Percentiles rank a stretch among this genome's conserved stretches.
Evolutionary conservation across 2,888 invertebrate genomes (phyloP).

Genomic region (Diarsia dahlii): DNA sequence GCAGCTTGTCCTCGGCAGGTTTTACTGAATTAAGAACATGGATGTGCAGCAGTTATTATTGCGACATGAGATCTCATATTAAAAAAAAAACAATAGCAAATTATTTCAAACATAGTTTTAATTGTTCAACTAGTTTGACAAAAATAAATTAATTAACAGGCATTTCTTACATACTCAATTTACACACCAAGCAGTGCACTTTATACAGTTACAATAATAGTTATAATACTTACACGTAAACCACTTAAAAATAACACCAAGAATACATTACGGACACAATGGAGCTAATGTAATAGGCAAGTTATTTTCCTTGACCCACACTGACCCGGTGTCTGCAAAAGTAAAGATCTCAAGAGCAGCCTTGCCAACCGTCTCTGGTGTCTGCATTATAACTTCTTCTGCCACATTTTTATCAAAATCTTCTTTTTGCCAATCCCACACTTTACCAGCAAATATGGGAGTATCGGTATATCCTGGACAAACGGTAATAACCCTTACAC

Average conservation of each 20-base stretch:
- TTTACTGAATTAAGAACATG: too few species aligned
- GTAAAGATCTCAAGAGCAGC: conserved; percentile 55
- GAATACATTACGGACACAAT: conserved; percentile 18
- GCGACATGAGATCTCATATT: neutral
- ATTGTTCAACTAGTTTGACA: neutral
- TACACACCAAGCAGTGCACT: too few species aligned
- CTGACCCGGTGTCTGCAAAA: conserved; percentile 53
- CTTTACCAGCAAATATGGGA: conserved; percentile 59
- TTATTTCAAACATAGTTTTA: neutral
- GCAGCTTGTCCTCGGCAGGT: neutral
- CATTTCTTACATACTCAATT: too few species aligned
- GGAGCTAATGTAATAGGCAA: conserved; percentile 46
- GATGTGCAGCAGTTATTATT: neutral
- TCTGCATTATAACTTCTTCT: conserved; percentile 62
- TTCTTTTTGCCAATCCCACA: conserved; percentile 35
- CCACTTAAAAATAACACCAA: neutral
- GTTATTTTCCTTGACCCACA: conserved; percentile 47
- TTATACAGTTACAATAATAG: neutral
- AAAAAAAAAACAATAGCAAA: neutral
- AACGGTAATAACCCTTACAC: conserved; percentile 85
- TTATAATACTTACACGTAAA: neutral
- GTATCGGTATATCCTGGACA: conserved; percentile 88
- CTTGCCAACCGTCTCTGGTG: conserved; percentile 57
- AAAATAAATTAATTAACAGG: neutral
- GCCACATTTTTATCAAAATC: conserved; percentile 42